Conservation (phyloP, 2,888 invertebrate genomes). For the Acleris holmiana region DNA sequence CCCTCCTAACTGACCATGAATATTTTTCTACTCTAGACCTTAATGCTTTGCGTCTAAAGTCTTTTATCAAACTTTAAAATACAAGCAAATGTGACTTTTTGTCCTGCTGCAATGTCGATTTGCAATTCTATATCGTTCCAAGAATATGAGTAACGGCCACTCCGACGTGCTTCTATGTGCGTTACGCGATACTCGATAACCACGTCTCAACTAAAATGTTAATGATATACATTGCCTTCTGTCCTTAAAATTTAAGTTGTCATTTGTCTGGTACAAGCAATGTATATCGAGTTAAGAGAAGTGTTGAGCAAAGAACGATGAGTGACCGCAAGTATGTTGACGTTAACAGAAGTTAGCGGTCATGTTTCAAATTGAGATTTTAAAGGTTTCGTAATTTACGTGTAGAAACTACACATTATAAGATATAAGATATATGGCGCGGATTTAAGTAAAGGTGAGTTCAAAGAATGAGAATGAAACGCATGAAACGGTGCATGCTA, state of each 20-base stretch:
- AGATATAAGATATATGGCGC: too few species aligned
- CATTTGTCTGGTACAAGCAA: neutral
- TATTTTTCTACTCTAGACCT: too few species aligned
- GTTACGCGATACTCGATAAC: slow-evolving; percentile 13
- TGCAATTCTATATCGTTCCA: slow-evolving; percentile 37
- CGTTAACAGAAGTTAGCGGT: slow-evolving; percentile 19
- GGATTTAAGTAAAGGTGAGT: too few species aligned
- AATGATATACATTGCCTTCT: slow-evolving; percentile 10
- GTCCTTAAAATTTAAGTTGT: neutral
- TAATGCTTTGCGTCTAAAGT: too few species aligned
- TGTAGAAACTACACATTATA: too few species aligned
- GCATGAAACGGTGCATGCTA: too few species aligned
- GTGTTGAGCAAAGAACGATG: neutral
- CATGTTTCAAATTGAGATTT: neutral
- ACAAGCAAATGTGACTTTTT: too few species aligned
- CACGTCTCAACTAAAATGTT: slow-evolving; percentile 1
- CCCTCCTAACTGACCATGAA: too few species aligned
- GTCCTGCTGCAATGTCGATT: slow-evolving; percentile 9
- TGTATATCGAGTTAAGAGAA: neutral
- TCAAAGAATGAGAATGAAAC: too few species aligned
- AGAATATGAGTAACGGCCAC: slow-evolving; percentile 35
- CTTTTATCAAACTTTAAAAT: too few species aligned
- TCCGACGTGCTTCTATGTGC: slow-evolving; percentile 32
- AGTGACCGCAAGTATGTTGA: slow-evolving; percentile 8
- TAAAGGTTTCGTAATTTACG: neutral